Percentiles rank a stretch among this genome's conserved stretches.
These are phyloP conservation scores for Nycticryphes semicollaris DNA, from an alignment of 2,113 vertebrate species.

Conservation along the genomic window DNA sequence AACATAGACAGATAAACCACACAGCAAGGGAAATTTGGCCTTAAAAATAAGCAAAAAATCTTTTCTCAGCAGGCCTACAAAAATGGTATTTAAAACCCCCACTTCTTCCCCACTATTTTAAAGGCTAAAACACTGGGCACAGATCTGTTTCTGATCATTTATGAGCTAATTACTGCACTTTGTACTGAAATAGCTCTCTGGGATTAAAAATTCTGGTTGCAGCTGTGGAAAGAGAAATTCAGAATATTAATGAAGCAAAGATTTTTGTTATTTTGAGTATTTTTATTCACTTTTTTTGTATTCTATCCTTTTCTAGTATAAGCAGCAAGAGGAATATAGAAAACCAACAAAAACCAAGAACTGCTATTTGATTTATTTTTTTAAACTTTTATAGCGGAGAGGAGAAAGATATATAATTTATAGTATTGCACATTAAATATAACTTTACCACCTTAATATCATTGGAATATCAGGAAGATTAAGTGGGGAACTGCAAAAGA, in stretches of 20 bases:
- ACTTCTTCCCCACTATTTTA: background rate
- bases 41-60: slow-evolving; percentile 42
- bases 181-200: slow-evolving; percentile 51
- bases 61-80: slow-evolving; percentile 21
- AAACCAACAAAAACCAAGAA: background rate
- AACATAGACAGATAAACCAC: slow-evolving; percentile 36
- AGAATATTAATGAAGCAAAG: slow-evolving; percentile 58
- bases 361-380: background rate
- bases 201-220: slow-evolving; percentile 53
- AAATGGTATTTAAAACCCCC: slow-evolving; percentile 5
- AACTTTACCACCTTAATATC: background rate
- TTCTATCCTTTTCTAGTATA: background rate
- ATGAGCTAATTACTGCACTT: slow-evolving; percentile 55
- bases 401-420: background rate
- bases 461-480: background rate
- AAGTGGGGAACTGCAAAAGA: background rate
- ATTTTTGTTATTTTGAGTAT: background rate
- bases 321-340: background rate
- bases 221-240: slow-evolving; percentile 53
- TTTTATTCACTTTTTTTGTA: background rate
- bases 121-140: background rate
- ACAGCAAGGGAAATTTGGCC: slow-evolving; percentile 14
- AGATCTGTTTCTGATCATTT: slow-evolving; percentile 43
- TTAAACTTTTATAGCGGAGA: background rate
- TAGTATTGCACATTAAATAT: background rate